These are phyloP conservation scores for Hyperoplus lanceolatus DNA, from an alignment of 2,797 vertebrate genomes.

Conservation along the genomic window DNA sequence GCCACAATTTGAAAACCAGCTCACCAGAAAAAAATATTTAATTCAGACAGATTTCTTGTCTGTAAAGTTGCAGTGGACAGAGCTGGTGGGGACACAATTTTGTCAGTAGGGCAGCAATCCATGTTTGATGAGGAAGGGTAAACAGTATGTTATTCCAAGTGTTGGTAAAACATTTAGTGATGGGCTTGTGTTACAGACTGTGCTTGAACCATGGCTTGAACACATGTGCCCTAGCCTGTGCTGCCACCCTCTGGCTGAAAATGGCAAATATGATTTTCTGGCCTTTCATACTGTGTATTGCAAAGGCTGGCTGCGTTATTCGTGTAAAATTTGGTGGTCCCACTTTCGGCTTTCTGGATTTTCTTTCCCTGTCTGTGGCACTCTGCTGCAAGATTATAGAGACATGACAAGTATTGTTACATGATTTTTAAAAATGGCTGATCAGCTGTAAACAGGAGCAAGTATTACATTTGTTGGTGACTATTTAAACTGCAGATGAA, in stretches of 20 bases:
- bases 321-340: background rate
- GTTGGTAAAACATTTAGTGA: constrained; percentile 69
- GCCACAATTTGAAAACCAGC: background rate
- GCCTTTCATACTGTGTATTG: background rate
- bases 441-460: no score
- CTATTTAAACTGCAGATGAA: background rate
- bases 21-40: background rate
- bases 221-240: constrained; percentile 3
- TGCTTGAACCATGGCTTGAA: no score
- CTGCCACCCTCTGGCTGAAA: constrained; percentile 68
- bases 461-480: background rate
- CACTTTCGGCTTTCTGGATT: background rate
- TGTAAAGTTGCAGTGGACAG: background rate
- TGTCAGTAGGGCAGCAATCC: constrained; percentile 41
- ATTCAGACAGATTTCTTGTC: background rate
- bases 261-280: background rate
- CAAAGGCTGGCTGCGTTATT: background rate
- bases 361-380: background rate
- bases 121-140: constrained; percentile 56
- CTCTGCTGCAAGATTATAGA: background rate
- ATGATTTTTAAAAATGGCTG: background rate
- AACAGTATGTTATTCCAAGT: constrained; percentile 43
- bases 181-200: constrained; percentile 47
- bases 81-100: background rate
- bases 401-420: background rate